phyloP scores from a whole-genome alignment of 2,113 vertebrate genomes.

The Falco punctatus region DNA sequence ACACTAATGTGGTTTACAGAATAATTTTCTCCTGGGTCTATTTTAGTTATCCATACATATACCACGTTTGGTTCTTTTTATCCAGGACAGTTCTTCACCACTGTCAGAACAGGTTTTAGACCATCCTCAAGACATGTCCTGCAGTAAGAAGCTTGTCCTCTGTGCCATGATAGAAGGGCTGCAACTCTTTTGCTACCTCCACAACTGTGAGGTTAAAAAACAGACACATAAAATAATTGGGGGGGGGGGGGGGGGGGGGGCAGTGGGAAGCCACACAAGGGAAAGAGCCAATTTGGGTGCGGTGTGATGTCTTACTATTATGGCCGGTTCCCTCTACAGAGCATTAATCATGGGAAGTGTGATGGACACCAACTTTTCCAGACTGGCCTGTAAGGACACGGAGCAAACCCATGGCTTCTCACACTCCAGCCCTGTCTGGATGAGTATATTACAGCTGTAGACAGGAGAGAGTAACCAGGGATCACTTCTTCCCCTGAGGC shows the following conservation, averaged over 20 bases:
- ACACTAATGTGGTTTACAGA: background rate
- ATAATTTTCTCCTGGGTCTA: background rate
- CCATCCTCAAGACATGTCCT: rapidly evolving
- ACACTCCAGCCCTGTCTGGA: background rate
- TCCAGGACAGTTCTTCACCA: background rate
- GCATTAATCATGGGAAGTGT: background rate
- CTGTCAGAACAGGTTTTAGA: background rate
- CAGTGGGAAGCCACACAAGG: background rate
- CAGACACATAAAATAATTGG: background rate
- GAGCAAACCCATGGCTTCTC: background rate
- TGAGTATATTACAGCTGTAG: background rate
- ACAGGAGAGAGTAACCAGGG: background rate
- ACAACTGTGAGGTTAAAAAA: background rate
- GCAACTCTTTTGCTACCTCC: background rate
- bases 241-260: too few relatives aligned
- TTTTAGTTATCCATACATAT: background rate
- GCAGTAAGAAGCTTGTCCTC: background rate
- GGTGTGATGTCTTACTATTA: too few relatives aligned
- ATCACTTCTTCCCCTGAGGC: background rate
- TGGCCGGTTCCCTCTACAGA: background rate
- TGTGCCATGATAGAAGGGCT: background rate
- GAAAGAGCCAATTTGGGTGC: background rate
- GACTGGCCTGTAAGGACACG: background rate
- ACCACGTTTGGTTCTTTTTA: background rate
- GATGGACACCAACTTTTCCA: background rate